Conservation (phyloP, 2,888 invertebrate genomes). For the Heliconius sara region DNA sequence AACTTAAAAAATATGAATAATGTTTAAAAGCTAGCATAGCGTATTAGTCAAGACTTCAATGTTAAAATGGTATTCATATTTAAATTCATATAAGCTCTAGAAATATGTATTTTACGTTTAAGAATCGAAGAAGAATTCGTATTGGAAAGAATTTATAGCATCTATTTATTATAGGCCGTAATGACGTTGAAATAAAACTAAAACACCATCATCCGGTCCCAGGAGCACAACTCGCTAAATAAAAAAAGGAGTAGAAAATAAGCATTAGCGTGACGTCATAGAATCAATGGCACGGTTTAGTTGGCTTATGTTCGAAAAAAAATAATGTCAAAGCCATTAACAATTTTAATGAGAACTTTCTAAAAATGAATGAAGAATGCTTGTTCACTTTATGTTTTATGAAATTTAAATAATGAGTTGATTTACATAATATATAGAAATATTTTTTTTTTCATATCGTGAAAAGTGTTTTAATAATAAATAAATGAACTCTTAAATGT, state of each 20-base stretch:
- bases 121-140: neutral
- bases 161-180: neutral
- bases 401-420: neutral
- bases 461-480: no score
- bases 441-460: neutral
- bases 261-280: conserved; percentile 55
- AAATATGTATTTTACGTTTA: neutral
- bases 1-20: conserved; percentile 14
- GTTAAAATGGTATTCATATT: no score
- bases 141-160: neutral
- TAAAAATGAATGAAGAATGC: neutral
- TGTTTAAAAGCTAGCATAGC: no score
- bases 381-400: neutral
- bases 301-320: conserved; percentile 44
- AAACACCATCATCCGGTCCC: conserved; percentile 55
- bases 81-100: neutral
- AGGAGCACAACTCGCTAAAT: conserved; percentile 44
- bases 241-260: conserved; percentile 49
- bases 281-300: conserved; percentile 44
- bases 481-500: no score
- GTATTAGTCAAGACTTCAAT: no score
- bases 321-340: conserved; percentile 6
- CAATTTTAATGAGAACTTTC: conserved; percentile 21
- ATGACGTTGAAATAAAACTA: conserved; percentile 27
- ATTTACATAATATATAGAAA: neutral